phyloP scores from a whole-genome alignment of 2,113 vertebrate genomes.

The Aphelocoma coerulescens region DNA sequence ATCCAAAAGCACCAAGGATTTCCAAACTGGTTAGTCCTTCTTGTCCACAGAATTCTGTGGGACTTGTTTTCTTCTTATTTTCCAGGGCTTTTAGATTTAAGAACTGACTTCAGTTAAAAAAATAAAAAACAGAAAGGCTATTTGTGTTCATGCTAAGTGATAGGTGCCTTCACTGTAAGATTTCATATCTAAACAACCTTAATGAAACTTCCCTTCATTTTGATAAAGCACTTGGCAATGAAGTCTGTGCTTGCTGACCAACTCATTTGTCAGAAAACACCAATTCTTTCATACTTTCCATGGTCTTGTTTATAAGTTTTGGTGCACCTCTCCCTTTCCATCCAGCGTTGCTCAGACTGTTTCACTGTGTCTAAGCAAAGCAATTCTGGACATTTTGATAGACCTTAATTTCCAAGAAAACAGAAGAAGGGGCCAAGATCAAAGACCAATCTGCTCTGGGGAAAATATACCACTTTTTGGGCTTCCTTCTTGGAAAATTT shows the following conservation, averaged over 20 bases:
- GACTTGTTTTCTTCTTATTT: not conserved
- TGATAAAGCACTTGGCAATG: not conserved
- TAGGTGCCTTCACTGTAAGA: not conserved
- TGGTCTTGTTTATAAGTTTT: not conserved
- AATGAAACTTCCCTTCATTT: not conserved
- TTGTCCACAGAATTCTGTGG: not conserved
- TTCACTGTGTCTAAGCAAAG: fast-evolving
- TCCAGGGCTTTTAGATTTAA: not conserved
- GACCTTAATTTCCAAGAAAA: not conserved
- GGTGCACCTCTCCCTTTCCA: not conserved
- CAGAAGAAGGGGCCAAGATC: not conserved
- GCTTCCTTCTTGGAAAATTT: not conserved
- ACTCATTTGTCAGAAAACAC: not conserved
- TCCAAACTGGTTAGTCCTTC: not conserved
- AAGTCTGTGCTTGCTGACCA: not conserved
- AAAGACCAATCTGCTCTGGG: not conserved
- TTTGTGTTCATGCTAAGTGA: not conserved
- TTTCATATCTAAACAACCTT: not conserved
- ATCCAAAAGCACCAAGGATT: not conserved
- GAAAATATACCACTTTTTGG: not conserved
- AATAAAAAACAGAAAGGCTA: not conserved
- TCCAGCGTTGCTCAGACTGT: not conserved
- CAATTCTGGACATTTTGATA: not conserved
- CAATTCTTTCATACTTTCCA: not conserved
- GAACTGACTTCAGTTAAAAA: not conserved